phyloP scores from a whole-genome alignment of 2,113 vertebrate species.

The Cettia cetti region DNA sequence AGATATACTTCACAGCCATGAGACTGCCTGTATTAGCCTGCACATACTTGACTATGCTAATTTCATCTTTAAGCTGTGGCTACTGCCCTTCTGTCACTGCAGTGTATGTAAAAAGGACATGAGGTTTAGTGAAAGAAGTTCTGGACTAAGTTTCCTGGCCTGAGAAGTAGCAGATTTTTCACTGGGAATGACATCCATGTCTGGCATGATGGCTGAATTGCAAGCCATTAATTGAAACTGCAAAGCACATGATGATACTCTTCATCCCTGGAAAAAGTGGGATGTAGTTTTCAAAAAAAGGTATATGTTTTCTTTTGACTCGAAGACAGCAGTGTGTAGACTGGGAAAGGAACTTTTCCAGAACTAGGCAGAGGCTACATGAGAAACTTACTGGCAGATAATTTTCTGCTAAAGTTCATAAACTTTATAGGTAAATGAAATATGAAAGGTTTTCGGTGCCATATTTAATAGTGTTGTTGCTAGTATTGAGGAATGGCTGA shows the following conservation, averaged over 20 bases:
- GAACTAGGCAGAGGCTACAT: neutral
- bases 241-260: neutral
- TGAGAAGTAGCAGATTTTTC: neutral
- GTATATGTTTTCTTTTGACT: neutral
- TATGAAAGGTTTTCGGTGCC: neutral
- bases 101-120: neutral
- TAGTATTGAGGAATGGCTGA: neutral
- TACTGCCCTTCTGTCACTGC: neutral
- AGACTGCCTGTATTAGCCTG: neutral
- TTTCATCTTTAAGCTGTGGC: neutral
- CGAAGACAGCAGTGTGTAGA: neutral
- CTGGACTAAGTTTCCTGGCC: neutral
- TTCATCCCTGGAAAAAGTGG: neutral
- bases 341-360: neutral
- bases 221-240: neutral
- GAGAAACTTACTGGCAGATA: neutral
- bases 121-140: neutral
- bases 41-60: neutral
- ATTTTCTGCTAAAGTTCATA: neutral
- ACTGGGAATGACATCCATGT: neutral
- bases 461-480: neutral
- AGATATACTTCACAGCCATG: neutral
- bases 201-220: neutral
- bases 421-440: neutral
- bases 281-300: neutral